Conservation (phyloP, 2,797 vertebrate genomes). For the Phataginus tricuspis region DNA sequence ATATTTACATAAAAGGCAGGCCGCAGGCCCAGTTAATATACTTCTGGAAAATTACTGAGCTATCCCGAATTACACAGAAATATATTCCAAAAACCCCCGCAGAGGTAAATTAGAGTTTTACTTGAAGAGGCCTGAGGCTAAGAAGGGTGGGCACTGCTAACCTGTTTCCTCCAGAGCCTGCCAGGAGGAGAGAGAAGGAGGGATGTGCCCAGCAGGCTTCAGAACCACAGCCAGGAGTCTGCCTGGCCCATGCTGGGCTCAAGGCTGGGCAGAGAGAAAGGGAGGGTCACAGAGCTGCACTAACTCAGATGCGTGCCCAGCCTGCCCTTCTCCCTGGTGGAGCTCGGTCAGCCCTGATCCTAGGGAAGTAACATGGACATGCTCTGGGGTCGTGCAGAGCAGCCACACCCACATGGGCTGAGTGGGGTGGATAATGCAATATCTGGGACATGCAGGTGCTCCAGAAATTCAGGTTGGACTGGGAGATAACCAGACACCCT, state of each 20-base stretch:
- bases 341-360: background rate
- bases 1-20: conserved; percentile 70
- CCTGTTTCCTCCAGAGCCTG: background rate
- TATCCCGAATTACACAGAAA: conserved; percentile 60
- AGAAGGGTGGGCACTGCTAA: background rate
- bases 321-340: background rate
- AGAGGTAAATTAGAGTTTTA: background rate
- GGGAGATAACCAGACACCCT: background rate
- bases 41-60: conserved; percentile 74
- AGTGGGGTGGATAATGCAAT: rapidly evolving
- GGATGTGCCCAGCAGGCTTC: rapidly evolving
- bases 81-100: conserved; percentile 3
- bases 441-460: background rate
- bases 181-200: background rate
- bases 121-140: background rate
- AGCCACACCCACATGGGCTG: rapidly evolving
- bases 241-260: rapidly evolving
- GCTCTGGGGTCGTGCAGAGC: background rate
- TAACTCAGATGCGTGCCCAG: background rate
- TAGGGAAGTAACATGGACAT: rapidly evolving
- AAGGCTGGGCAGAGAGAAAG: rapidly evolving
- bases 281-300: background rate
- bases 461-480: too few species aligned
- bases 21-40: conserved; percentile 7
- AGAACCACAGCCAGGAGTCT: background rate